A percentile compares a stretch with the other conserved stretches of the same genome.
Evolutionary conservation across 2,888 invertebrate species (phyloP).

Genomic region (Drosophila pseudotakahashii): DNA sequence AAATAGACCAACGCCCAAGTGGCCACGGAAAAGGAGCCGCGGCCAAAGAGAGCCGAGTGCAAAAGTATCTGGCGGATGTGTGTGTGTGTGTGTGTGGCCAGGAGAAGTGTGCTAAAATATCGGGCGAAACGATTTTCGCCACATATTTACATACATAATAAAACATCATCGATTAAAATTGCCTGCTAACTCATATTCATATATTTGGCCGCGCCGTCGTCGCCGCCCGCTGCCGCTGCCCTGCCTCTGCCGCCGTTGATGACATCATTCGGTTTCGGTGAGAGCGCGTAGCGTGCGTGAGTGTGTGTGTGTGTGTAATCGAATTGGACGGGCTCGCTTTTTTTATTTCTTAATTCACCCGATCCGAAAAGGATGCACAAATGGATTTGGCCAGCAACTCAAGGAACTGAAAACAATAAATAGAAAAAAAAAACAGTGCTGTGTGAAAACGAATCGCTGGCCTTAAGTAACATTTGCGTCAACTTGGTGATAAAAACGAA

Average conservation of each 20-base stretch:
- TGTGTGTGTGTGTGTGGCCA: slow-evolving; percentile 65
- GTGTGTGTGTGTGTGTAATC: slow-evolving; percentile 41
- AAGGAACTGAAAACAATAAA: background rate
- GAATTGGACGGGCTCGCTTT: slow-evolving; percentile 43
- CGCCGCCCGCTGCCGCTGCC: slow-evolving; percentile 33
- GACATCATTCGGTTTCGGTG: slow-evolving; percentile 71
- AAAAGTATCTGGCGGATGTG: slow-evolving; percentile 63
- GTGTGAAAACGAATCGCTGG: slow-evolving; percentile 10
- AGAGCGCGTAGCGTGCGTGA: slow-evolving; percentile 49
- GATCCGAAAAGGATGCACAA: background rate
- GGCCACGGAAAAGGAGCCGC: slow-evolving; percentile 28
- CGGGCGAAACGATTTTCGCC: slow-evolving; percentile 14
- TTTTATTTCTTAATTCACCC: slow-evolving; percentile 18
- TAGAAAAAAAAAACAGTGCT: too few species aligned
- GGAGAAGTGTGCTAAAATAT: slow-evolving; percentile 10
- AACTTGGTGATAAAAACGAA: slow-evolving; percentile 47
- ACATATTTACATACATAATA: slow-evolving; percentile 45
- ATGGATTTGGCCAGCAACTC: slow-evolving; percentile 32
- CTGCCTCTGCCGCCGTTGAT: slow-evolving; percentile 56
- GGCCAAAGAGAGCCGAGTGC: too few species aligned
- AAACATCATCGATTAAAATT: slow-evolving; percentile 78
- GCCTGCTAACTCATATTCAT: slow-evolving; percentile 47
- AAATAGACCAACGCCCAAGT: slow-evolving; percentile 72
- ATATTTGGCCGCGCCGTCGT: slow-evolving; percentile 48
- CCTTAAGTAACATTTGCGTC: slow-evolving; percentile 60